A percentile compares a stretch with the other conserved stretches of the same genome.
phyloP scores from a whole-genome alignment of 2,113 vertebrate species.

The Catharus minimus region DNA sequence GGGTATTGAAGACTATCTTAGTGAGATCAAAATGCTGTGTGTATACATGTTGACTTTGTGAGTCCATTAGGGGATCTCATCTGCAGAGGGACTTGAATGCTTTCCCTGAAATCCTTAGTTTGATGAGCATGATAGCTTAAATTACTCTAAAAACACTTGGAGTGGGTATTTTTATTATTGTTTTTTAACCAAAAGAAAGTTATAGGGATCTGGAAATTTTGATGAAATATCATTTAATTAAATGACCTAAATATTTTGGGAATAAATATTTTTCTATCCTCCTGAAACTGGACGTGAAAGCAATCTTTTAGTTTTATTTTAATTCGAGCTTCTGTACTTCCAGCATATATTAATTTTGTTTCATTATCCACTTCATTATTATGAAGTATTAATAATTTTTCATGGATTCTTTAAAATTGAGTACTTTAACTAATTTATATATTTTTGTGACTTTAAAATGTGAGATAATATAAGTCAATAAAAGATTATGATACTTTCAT shows the following conservation, averaged over 20 bases:
- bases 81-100: fast-evolving
- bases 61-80: neutral
- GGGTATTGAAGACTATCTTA: neutral
- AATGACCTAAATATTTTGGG: neutral
- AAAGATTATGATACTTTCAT: neutral
- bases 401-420: neutral
- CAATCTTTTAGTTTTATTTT: neutral
- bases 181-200: neutral
- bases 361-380: neutral
- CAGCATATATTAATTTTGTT: neutral
- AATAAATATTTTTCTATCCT: neutral
- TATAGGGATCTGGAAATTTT: neutral
- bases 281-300: neutral
- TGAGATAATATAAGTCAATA: neutral
- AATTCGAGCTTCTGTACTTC: neutral
- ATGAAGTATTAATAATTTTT: neutral
- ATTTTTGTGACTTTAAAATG: neutral
- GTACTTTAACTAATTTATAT: neutral
- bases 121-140: neutral
- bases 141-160: neutral
- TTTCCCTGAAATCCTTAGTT: neutral
- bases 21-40: neutral
- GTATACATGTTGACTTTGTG: neutral
- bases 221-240: neutral
- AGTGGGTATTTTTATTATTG: neutral